Base-by-base conservation (phyloP, 2,797 vertebrate species). In the Brachymystax lenok region DNA sequence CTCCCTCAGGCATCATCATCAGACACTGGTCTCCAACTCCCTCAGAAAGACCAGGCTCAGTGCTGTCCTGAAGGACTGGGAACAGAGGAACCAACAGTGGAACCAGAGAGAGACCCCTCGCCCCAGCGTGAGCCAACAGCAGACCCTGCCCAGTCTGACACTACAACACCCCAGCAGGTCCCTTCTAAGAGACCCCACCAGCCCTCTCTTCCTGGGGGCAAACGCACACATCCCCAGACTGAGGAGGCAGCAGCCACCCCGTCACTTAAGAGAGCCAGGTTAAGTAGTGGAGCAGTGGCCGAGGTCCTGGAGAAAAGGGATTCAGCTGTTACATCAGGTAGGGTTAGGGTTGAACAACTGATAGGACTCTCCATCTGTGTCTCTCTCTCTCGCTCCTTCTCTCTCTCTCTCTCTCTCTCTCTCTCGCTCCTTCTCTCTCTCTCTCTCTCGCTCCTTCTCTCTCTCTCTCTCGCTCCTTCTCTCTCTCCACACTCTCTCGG, bases 221-320 rank as follows among this genome's bases (percentile, higher is more conserved):
- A 61, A 61, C 56, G 12, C 17, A n/a, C 56, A 7, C n/a, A n/a
- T n/a, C n/a, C 6, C 7, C 19, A 3, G 19, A 5, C 5, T 56
- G 75, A 80, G 17, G 17, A 7, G 3, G 3, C 52, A 35, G 28
- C 3, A 6, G 77, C 86, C 1, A 17, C 67, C 24, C 75, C 82
- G 0, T 83, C 83, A 14, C 5, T 83, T 1, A 92, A 92, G 79
- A 91, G 69, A 87, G 75, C 77, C 69, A 86, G 59, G 76, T 79
- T 73, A 73, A 74, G 73, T 8, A 74, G 14, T 5, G 59, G 0
- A 1, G 56, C 1, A 7, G 12, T 46, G 21, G 83, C 82, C 17
- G 74, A 66, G 72, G 59, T 13, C 0, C 71, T 74, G 59, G 50
- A 75, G 51, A 76, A 79, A 69, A 73, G 1, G 1, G 56, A 17